Percentiles rank a stretch among this genome's conserved stretches.
These are phyloP conservation scores for Pantherophis vulpinus DNA, from an alignment of 2,797 vertebrate species.

Conservation along the genomic window DNA sequence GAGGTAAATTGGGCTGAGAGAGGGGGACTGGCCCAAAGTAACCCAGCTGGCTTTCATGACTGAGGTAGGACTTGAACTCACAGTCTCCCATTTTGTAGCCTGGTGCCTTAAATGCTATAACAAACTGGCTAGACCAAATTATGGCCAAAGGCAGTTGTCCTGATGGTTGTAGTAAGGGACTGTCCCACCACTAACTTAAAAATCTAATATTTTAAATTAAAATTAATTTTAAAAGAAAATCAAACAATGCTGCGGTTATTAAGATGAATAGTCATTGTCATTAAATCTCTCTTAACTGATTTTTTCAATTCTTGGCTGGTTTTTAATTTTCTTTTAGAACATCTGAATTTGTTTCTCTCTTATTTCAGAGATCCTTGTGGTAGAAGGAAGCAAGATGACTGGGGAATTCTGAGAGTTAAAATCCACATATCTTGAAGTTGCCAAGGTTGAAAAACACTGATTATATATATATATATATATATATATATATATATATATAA, in stretches of 20 bases:
- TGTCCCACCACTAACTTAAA: not conserved
- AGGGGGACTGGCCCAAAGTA: not conserved
- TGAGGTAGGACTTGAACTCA: not conserved
- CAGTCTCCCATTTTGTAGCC: not conserved
- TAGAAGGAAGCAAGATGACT: constrained; percentile 63
- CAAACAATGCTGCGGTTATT: not conserved
- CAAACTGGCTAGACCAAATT: not conserved
- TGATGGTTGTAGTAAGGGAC: not conserved
- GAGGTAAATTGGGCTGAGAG: not conserved
- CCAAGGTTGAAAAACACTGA: not conserved
- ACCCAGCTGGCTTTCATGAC: not conserved
- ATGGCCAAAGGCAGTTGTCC: not conserved
- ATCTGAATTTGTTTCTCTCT: not conserved
- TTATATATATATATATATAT: not conserved
- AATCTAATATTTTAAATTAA: not conserved
- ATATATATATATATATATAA: too few relatives aligned
- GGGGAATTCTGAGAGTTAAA: not conserved
- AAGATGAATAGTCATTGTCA: not conserved
- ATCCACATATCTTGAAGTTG: not conserved
- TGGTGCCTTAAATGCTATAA: too few relatives aligned
- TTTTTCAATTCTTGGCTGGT: constrained; percentile 26
- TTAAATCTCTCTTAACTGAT: constrained; percentile 69
- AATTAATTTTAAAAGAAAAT: not conserved
- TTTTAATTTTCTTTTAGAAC: constrained; percentile 66
- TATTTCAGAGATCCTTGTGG: constrained; percentile 77